Conservation (phyloP, 2,888 invertebrate species). For the Nipponacmea schrenckii region DNA sequence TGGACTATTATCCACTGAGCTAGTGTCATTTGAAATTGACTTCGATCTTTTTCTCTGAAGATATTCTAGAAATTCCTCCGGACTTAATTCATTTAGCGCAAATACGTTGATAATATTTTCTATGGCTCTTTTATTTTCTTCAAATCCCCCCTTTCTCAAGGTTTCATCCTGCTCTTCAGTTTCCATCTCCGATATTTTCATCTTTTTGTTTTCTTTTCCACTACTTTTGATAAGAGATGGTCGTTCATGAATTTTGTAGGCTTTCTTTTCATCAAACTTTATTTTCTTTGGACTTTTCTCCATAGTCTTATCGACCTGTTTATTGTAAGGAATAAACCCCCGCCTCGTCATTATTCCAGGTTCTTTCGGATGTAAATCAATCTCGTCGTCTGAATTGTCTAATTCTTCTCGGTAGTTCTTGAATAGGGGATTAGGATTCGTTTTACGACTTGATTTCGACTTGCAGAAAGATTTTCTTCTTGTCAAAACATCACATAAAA, state of each 20-base stretch:
- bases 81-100: conserved; percentile 50
- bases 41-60: conserved; percentile 10
- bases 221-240: conserved; percentile 2
- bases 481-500: conserved; percentile 36
- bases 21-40: too few relatives aligned
- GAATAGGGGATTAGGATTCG: conserved; percentile 8
- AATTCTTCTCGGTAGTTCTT: not conserved
- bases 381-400: conserved; percentile 15
- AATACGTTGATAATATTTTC: conserved; percentile 29
- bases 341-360: not conserved
- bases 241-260: conserved; percentile 9
- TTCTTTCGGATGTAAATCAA: not conserved
- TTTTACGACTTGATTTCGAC: conserved; percentile 42
- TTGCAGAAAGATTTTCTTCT: conserved; percentile 25
- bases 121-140: conserved; percentile 16
- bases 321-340: not conserved
- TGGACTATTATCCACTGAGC: too few relatives aligned
- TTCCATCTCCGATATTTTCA: not conserved
- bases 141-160: not conserved
- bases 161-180: not conserved
- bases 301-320: not conserved
- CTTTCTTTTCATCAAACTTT: not conserved
- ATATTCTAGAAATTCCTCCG: conserved; percentile 40
- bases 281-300: conserved; percentile 3
- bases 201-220: not conserved